Conservation (phyloP, 2,888 invertebrate genomes). For the Dascillus cervinus region DNA sequence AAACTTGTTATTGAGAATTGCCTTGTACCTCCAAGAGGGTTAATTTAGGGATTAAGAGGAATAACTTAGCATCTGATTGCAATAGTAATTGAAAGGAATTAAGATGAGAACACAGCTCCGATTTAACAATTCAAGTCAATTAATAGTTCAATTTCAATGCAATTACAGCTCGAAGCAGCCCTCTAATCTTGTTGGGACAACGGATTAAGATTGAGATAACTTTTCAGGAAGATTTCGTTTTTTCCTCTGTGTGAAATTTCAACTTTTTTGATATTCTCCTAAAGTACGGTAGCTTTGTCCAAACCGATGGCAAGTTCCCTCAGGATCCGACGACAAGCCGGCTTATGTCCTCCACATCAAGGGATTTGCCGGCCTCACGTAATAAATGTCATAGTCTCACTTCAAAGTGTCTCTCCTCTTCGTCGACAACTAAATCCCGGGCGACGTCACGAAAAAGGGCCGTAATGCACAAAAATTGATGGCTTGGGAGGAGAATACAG, state of each 20-base stretch:
- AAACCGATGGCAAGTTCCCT: conserved; percentile 16
- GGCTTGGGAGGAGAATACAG: too few species aligned
- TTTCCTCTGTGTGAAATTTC: too few species aligned
- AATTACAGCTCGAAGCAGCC: conserved; percentile 21
- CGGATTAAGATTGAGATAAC: too few species aligned
- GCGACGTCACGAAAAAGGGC: too few species aligned
- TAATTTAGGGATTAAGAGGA: conserved; percentile 10
- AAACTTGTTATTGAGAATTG: too few species aligned
- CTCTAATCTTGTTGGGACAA: conserved; percentile 22
- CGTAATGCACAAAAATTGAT: too few species aligned
- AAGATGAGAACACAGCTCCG: conserved; percentile 18
- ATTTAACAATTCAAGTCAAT: conserved; percentile 25
- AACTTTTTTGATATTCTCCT: too few species aligned
- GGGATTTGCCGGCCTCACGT: conserved; percentile 20
- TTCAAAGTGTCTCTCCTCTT: conserved; percentile 12
- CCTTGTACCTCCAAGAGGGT: too few species aligned
- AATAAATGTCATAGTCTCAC: conserved; percentile 22
- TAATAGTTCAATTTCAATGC: conserved; percentile 27
- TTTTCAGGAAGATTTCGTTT: too few species aligned
- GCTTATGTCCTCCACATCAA: conserved; percentile 21
- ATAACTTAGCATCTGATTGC: conserved; percentile 23
- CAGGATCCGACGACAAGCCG: conserved; percentile 19
- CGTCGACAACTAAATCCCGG: conserved; percentile 11
- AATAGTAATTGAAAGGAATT: conserved; percentile 25
- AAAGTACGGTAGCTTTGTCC: too few species aligned